Conservation (phyloP, 2,888 invertebrate genomes). For the Thymelicus sylvestris region DNA sequence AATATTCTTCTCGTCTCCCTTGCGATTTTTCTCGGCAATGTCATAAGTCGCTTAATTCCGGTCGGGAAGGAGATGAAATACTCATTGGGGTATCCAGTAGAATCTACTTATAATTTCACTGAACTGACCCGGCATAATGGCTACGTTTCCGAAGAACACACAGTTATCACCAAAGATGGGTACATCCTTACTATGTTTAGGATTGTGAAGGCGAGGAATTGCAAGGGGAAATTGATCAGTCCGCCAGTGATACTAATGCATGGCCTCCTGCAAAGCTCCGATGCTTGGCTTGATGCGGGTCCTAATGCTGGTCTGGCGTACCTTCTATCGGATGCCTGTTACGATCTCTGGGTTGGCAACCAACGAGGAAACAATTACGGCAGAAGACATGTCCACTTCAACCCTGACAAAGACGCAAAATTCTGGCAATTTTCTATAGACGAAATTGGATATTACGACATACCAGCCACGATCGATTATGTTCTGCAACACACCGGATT, state of each 20-base stretch:
- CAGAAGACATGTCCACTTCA: slow-evolving; percentile 73
- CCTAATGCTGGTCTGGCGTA: slow-evolving; percentile 54
- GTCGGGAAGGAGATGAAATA: slow-evolving; percentile 49
- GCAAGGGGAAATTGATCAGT: slow-evolving; percentile 44
- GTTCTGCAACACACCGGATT: slow-evolving; percentile 56
- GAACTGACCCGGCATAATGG: slow-evolving; percentile 55
- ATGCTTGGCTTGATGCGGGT: slow-evolving; percentile 66
- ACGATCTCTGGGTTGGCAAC: slow-evolving; percentile 61
- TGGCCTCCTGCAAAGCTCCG: slow-evolving; percentile 65
- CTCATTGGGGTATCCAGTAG: slow-evolving; percentile 50
- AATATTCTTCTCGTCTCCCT: slow-evolving; percentile 49
- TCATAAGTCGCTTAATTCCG: slow-evolving; percentile 45
- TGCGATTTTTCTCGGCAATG: slow-evolving; percentile 45
- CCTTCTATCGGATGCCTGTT: slow-evolving; percentile 52
- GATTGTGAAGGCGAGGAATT: slow-evolving; percentile 53
- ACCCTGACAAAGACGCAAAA: slow-evolving; percentile 57
- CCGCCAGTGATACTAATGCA: slow-evolving; percentile 69
- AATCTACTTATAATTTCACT: slow-evolving; percentile 56
- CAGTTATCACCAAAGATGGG: slow-evolving; percentile 64
- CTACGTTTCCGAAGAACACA: slow-evolving; percentile 60
- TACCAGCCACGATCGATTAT: slow-evolving; percentile 86
- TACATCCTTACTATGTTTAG: slow-evolving; percentile 63
- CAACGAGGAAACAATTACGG: slow-evolving; percentile 76
- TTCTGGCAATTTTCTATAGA: slow-evolving; percentile 86
- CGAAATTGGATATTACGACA: slow-evolving; percentile 90